Percentiles rank a stretch among this genome's conserved stretches.
phyloP scores from a whole-genome alignment of 2,888 invertebrate genomes.

The Phyllotreta cruciferae region DNA sequence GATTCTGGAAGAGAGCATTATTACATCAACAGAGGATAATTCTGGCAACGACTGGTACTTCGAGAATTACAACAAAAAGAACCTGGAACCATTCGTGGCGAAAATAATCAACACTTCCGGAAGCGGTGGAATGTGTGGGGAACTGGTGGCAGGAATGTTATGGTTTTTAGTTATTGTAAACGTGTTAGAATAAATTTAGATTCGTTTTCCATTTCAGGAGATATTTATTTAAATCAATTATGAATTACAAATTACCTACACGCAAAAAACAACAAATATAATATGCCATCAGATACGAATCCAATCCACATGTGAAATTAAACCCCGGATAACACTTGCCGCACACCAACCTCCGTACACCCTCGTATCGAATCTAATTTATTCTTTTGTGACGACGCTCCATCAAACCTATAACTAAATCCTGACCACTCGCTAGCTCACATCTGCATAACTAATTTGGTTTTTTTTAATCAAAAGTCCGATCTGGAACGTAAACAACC shows the following conservation, averaged over 20 bases:
- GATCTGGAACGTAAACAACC: conserved; percentile 39
- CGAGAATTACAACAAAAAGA: conserved; percentile 78
- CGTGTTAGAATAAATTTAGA: background rate
- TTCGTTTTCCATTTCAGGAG: background rate
- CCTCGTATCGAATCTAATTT: conserved; percentile 19
- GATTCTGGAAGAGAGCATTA: conserved; percentile 46
- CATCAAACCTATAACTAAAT: conserved; percentile 27
- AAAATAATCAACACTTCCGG: conserved; percentile 24
- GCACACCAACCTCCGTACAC: conserved; percentile 17
- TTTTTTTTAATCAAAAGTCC: conserved; percentile 41
- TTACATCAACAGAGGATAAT: conserved; percentile 23
- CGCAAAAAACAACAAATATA: no score
- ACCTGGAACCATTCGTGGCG: conserved; percentile 61
- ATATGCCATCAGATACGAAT: conserved; percentile 1
- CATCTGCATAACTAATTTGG: conserved; percentile 38
- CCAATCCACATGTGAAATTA: conserved; percentile 24
- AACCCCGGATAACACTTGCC: conserved; percentile 22
- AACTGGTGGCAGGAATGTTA: conserved; percentile 2
- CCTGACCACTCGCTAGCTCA: conserved; percentile 30
- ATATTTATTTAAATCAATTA: background rate
- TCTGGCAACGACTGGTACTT: conserved; percentile 77
- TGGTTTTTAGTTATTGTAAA: background rate
- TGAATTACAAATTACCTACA: no score
- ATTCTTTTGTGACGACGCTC: conserved; percentile 23
- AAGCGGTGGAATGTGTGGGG: background rate